phyloP scores from a whole-genome alignment of 1,140 invertebrate genomes.

The Drosophila santomea region DNA sequence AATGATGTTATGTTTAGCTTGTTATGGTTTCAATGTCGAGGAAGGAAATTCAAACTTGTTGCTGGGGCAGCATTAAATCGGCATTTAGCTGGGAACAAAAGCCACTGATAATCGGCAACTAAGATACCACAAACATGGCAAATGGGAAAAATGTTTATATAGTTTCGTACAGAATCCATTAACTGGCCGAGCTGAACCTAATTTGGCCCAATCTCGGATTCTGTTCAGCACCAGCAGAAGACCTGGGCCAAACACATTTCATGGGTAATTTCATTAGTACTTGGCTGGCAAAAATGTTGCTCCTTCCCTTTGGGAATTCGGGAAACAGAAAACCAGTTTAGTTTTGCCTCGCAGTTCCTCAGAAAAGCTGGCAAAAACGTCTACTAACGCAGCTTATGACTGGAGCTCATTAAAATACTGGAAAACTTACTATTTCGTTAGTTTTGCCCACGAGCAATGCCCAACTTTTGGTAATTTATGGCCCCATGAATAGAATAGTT shows the following conservation, averaged over 20 bases:
- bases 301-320: constrained; percentile 4
- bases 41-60: neutral
- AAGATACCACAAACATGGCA: neutral
- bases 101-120: constrained; percentile 39
- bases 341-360: constrained; percentile 58
- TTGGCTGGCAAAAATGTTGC: neutral
- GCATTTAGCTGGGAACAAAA: constrained; percentile 3
- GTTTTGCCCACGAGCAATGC: constrained; percentile 3
- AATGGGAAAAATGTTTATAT: constrained; percentile 29
- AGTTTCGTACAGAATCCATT: constrained; percentile 27
- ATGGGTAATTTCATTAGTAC: constrained; percentile 41
- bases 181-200: constrained; percentile 13
- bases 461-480: constrained; percentile 48
- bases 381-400: constrained; percentile 1
- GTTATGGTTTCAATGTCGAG: neutral
- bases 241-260: constrained; percentile 19
- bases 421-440: constrained; percentile 38
- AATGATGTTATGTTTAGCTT: no score
- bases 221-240: neutral
- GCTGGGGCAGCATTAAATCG: constrained; percentile 16
- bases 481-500: constrained; percentile 39
- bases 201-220: constrained; percentile 11
- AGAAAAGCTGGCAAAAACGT: constrained; percentile 28
- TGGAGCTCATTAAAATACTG: constrained; percentile 63
- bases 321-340: constrained; percentile 71